Evolutionary conservation across 2,113 vertebrate species (phyloP), one percentile per base, ranked within the genome.

Genomic region (Cairina moschata): DNA sequence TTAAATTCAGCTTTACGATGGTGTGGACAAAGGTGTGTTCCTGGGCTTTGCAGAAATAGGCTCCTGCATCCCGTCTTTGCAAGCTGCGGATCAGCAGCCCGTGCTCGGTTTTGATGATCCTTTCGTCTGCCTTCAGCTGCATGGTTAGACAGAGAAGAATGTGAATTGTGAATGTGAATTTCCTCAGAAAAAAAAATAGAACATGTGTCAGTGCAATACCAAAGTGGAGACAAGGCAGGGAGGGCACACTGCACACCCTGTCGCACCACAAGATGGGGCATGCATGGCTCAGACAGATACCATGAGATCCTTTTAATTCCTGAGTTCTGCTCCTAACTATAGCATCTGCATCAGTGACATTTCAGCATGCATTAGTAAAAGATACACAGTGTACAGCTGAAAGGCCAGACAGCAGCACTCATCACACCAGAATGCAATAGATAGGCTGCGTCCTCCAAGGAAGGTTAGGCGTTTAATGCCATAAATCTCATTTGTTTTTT

Each of bases 31-130:
- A 99, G 69, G 98, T 98, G 97, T 99, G 99, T 76, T 99, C 99
- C 96, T 99, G 98, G 3, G 99, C 99, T 67, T 98, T 98, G 95
- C 99, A 99, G 59, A 98, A 96, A 84, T 99, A 99, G 31, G 98
- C 91, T 22, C 99, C 99, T 0, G 98, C 98, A 14, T 99, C 99
- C 40, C 97, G 98, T 32, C 92, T 97, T 25, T 98, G 98, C 91
- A 99, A 94, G 74, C 98, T 99, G 67, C 99, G 99, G 81, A 99
- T 99, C 93, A 99, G 97, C 86, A 99, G 97, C 54, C 99, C 99
- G 0, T 98, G 98, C 62, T 99, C 98, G 0, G 99, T 99, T 97
- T 98, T 98, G 91, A 99, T 97, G 38, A 99, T 96, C 17, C 99
- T 98, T 69, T 99, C 99, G 1, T 99, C 99, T 6, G 98, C 97